Evolutionary conservation across 2,113 vertebrate species (phyloP).

Genomic region (Haplochromis burtoni): DNA sequence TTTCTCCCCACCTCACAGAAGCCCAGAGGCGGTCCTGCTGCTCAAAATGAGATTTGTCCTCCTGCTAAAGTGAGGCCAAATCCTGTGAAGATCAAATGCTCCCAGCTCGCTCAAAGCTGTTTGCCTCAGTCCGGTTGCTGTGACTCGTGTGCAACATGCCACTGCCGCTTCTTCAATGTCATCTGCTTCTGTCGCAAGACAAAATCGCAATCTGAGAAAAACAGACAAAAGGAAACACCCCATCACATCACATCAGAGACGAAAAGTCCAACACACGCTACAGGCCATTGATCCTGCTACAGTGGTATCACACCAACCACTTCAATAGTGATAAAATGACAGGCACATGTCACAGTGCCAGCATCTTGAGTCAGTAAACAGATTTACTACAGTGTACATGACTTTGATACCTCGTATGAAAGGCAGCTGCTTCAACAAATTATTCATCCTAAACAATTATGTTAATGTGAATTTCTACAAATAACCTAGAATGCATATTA

Average conservation of each 20-base stretch:
- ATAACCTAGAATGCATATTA: background rate
- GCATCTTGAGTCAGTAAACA: background rate
- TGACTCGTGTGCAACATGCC: conserved; percentile 36
- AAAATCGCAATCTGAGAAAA: background rate
- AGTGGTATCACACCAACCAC: background rate
- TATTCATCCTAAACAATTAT: background rate
- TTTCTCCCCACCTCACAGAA: background rate
- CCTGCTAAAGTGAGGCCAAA: background rate
- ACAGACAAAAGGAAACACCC: background rate
- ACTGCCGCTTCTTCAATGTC: conserved; percentile 63
- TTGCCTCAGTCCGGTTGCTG: conserved; percentile 53
- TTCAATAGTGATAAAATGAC: background rate
- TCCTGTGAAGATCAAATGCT: background rate
- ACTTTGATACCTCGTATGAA: background rate
- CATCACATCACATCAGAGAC: background rate
- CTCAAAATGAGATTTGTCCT: background rate
- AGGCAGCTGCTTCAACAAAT: background rate
- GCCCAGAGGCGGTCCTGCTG: background rate
- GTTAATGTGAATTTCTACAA: background rate
- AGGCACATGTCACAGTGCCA: background rate
- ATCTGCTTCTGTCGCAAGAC: conserved; percentile 56
- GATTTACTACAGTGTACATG: background rate
- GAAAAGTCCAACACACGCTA: background rate
- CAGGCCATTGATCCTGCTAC: background rate
- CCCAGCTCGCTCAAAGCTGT: conserved; percentile 42